phyloP scores from a whole-genome alignment of 1,140 invertebrate species.

The Drosophila funebris region DNA sequence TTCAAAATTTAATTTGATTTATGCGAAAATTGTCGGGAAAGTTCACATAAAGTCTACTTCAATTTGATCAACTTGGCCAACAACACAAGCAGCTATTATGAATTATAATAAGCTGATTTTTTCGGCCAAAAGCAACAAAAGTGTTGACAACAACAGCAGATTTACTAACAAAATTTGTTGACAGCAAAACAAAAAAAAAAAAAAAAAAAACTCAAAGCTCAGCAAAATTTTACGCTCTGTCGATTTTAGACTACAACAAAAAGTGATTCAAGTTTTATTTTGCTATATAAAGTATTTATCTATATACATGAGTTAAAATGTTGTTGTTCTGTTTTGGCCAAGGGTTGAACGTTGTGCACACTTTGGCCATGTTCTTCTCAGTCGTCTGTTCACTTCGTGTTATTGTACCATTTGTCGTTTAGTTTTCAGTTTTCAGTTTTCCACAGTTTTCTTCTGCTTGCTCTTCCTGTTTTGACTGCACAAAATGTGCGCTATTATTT shows the following conservation, averaged over 20 bases:
- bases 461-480: constrained; percentile 54
- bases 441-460: constrained; percentile 1
- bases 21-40: not conserved
- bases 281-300: constrained; percentile 27
- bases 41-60: not conserved
- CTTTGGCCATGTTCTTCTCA: constrained; percentile 1
- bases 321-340: constrained; percentile 12
- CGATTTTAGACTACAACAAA: constrained; percentile 24
- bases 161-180: constrained; percentile 13
- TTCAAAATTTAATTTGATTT: constrained; percentile 12
- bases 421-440: no score
- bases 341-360: constrained; percentile 15
- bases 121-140: constrained; percentile 5
- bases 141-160: constrained; percentile 9
- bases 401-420: constrained; percentile 51
- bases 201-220: constrained; percentile 30
- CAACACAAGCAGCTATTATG: constrained; percentile 1
- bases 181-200: not conserved
- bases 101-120: constrained; percentile 31
- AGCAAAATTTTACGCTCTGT: constrained; percentile 35
- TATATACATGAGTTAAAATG: constrained; percentile 13
- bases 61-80: constrained; percentile 12
- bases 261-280: constrained; percentile 31
- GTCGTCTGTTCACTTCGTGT: constrained; percentile 24
- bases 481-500: constrained; percentile 45